Evolutionary conservation across 2,888 invertebrate species (phyloP).

Genomic region (Hybos culiciformis): DNA sequence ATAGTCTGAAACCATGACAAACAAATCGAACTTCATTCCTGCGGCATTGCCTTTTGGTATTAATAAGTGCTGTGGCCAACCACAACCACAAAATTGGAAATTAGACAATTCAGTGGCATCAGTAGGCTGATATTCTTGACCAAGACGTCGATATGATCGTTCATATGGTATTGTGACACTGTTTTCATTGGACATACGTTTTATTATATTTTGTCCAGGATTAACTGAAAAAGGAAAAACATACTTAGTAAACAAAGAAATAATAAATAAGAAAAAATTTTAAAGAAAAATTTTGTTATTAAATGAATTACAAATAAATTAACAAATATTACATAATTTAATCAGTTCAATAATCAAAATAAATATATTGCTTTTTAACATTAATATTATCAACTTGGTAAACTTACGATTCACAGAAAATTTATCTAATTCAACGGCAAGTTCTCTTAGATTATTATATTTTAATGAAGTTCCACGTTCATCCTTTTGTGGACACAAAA

Average conservation of each 20-base stretch:
- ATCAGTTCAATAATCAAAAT: no score
- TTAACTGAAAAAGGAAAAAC: constrained; percentile 44
- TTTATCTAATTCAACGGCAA: constrained; percentile 57
- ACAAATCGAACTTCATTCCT: constrained; percentile 55
- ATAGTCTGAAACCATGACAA: constrained; percentile 66
- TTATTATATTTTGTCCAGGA: constrained; percentile 52
- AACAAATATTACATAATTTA: no score
- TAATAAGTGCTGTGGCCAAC: constrained; percentile 75
- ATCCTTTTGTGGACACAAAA: constrained; percentile 49
- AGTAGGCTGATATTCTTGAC: constrained; percentile 39
- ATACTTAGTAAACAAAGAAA: no score
- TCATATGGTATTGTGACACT: constrained; percentile 73
- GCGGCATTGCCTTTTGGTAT: constrained; percentile 54
- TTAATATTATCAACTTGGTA: no score
- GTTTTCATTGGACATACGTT: constrained; percentile 52
- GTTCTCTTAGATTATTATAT: constrained; percentile 43
- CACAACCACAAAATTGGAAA: constrained; percentile 77
- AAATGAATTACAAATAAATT: not conserved
- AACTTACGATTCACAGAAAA: constrained; percentile 46
- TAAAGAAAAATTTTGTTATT: not conserved
- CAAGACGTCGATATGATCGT: constrained; percentile 60
- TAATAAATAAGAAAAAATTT: not conserved
- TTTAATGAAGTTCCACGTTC: constrained; percentile 46
- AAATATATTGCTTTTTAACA: no score
- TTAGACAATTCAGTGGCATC: constrained; percentile 35